Evolutionary conservation across 2,113 vertebrate species (phyloP), one percentile per base, ranked within the genome.

Genomic region (Poeciliopsis turrubarensis): DNA sequence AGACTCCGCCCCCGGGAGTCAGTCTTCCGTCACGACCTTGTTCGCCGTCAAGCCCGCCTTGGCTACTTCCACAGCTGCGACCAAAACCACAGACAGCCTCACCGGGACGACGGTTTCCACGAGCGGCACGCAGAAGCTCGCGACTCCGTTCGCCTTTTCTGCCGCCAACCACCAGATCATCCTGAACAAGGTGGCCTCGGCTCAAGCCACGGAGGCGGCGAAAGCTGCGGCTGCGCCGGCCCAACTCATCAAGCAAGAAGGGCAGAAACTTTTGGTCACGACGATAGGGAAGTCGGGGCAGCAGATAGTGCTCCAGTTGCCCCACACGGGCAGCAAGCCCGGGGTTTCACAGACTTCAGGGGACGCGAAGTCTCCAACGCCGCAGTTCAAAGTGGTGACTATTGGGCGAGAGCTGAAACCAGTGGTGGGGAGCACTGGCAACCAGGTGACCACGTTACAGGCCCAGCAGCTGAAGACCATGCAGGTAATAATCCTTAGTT

Each of bases 331-430:
- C 83, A 92, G 91, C 89, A 99, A 98, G 89, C 83, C 95, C 0
- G 81, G 92, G 1, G n/a, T 89, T 6, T 89, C 93, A 64, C 97
- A 95, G 80, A 86, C 92, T 54, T 79, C 93, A 25, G 93, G 90
- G 60, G 97, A 99, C 80, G 60, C 81, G 73, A 98, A 97, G 84
- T 90, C 93, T 25, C 93, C 93, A 80, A 82, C 95, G 1, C 96
- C 96, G 60, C 97, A 98, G 83, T 97, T 97, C 89, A 99, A 99
- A 92, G 95, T 99, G 93, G 95, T 99, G 82, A 96, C 96, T 44
- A 94, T 98, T 75, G 95, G 96, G 37, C 95, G 96, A 0, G 97
- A 98, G 79, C 91, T 96, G 89, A 99, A 98, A 84, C 95, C 96
- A 30, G 85, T 96, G 81, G 87, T 97, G 79, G 95, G 95, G 62